phyloP scores from a whole-genome alignment of 2,113 vertebrate species.

The Gnathonemus longibarbis region DNA sequence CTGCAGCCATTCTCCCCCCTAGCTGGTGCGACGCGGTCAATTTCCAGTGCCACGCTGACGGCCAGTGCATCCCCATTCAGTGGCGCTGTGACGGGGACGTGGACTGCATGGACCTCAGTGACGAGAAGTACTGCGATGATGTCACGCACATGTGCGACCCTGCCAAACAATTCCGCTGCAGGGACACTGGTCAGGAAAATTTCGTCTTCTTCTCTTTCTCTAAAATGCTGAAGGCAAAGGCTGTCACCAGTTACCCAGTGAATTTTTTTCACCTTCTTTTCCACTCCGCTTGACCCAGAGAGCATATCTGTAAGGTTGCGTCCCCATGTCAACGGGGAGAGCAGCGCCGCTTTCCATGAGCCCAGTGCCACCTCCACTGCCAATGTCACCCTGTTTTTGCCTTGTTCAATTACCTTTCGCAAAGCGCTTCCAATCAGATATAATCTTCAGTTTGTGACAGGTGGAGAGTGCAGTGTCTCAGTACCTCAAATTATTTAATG shows the following conservation, averaged over 20 bases:
- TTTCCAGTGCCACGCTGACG: conserved; percentile 88
- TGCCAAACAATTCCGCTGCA: conserved; percentile 87
- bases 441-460: too few species aligned
- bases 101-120: conserved; percentile 91
- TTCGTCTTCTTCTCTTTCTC: background rate
- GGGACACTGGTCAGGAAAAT: conserved; percentile 73
- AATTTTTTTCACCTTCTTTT: background rate
- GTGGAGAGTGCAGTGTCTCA: too few species aligned
- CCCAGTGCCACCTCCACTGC: too few species aligned
- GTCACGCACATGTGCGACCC: conserved; percentile 88
- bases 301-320: background rate
- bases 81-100: conserved; percentile 92
- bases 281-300: background rate
- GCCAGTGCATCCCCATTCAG: conserved; percentile 86
- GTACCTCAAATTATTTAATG: too few species aligned
- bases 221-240: background rate
- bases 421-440: too few species aligned
- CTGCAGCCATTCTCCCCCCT: conserved; percentile 77
- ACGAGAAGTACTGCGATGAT: conserved; percentile 87
- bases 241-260: background rate
- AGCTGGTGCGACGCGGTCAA: conserved; percentile 85
- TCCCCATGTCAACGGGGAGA: too few species aligned
- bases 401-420: too few species aligned
- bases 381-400: too few species aligned
- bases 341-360: too few species aligned